Base-by-base conservation (phyloP, 2,888 invertebrate species). In the Ochropacha duplaris region DNA sequence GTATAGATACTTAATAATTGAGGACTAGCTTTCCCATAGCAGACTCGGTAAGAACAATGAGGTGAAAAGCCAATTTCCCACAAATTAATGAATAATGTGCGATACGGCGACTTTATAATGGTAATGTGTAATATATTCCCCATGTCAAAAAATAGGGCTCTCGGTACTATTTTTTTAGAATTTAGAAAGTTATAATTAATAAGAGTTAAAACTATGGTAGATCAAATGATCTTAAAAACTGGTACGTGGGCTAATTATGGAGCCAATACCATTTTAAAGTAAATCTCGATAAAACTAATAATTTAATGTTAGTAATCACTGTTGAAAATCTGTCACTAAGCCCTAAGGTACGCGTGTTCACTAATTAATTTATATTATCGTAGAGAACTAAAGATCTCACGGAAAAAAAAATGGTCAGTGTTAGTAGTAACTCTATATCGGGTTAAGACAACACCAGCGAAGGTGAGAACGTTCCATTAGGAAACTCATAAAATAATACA, bases 21-120 rank as follows among this genome's bases (percentile, higher is more conserved):
- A 51, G 28, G 50, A 16, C 26, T 28, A 16, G 26, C 28, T 26
- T 28, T 26, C 50, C 52, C 39, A 49, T 55, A 28, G 12, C 11
- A 36, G 51, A 16, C 44, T 44, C 44, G 44, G 44, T 44, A 19
- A 34, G 55, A 39, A 61, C 61, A 61, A 61, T 59, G 54, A 55
- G 55, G 61, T 36, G 58, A 61, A 61, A 61, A 57, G 58, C 54
- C 54, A 44, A 62, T 56, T 62, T 59, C 59, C 51, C 54, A 60
- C 57, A 55, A 60, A 65, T 55, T 28, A 57, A 57, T 61, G 55
- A 58, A 54, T 51, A 51, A 60, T 57, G 58, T 55, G 56, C 49
- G 51, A 64, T 56, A 16, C 36, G 12, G 31, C 31, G 50, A 49
- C 22, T 49, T 51, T 19, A 52, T 56, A 16, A 54, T 54, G 22